A percentile compares a stretch with the other conserved stretches of the same genome.
Conservation (phyloP, 2,888 invertebrate genomes). For the Malthinus seriepunctatus region DNA sequence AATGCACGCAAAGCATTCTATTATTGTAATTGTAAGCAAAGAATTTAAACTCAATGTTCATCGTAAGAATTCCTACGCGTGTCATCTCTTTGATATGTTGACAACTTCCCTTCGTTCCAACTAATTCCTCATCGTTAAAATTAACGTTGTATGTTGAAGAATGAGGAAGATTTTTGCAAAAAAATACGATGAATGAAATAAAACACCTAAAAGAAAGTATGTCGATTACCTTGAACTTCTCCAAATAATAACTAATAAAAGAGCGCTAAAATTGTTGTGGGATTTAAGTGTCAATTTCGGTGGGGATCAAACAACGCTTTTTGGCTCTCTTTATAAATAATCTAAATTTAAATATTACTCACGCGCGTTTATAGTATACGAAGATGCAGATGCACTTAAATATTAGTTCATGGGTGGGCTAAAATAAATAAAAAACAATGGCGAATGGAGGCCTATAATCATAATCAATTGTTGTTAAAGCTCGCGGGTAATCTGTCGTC, state of each 20-base stretch:
- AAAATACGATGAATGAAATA: conserved; percentile 4
- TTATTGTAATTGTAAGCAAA: too few species aligned
- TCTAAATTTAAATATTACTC: background rate
- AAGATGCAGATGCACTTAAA: conserved; percentile 1
- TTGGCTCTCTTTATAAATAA: too few species aligned
- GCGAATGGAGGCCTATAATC: conserved; percentile 14
- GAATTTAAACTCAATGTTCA: too few species aligned
- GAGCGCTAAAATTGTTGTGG: too few species aligned
- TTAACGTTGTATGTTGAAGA: conserved; percentile 2
- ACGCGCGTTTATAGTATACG: background rate
- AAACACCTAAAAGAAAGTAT: conserved; percentile 4
- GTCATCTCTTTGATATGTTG: too few species aligned
- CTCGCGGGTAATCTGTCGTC: conserved; percentile 8
- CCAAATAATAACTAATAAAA: too few species aligned
- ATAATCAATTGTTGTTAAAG: conserved; percentile 15
- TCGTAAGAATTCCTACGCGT: too few species aligned
- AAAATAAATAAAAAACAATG: conserved; percentile 7
- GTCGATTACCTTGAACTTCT: conserved; percentile 13
- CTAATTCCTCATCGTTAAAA: too few species aligned
- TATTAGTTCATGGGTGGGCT: conserved; percentile 12
- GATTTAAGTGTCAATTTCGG: too few species aligned
- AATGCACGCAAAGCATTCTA: too few species aligned
- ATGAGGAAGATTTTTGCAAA: conserved; percentile 13
- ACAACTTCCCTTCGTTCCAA: too few species aligned
- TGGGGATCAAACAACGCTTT: too few species aligned